phyloP scores from a whole-genome alignment of 2,888 invertebrate genomes.

The Idaea dimidiata region DNA sequence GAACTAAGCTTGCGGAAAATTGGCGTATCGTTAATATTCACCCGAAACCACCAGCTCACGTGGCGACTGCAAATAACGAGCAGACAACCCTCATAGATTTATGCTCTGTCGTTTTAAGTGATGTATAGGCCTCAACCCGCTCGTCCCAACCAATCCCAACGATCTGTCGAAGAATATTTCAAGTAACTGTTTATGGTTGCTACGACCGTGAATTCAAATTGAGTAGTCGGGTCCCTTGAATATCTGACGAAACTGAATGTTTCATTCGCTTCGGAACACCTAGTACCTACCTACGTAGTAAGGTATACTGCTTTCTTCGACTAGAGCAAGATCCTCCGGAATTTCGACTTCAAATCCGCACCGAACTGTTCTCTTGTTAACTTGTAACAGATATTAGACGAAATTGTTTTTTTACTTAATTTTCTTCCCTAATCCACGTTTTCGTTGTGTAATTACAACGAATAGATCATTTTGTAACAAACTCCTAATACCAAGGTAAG shows the following conservation, averaged over 20 bases:
- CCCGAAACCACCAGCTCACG: conserved; percentile 76
- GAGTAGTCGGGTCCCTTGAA: conserved; percentile 30
- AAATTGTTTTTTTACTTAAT: background rate
- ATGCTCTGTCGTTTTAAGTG: conserved; percentile 77
- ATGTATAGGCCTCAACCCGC: conserved; percentile 64
- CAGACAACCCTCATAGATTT: conserved; percentile 73
- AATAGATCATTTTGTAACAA: conserved; percentile 50
- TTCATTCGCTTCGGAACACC: conserved; percentile 3
- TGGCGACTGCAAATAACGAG: conserved; percentile 79
- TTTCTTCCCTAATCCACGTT: background rate
- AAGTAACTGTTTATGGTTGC: conserved; percentile 54
- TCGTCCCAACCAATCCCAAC: conserved; percentile 35
- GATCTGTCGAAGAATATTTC: conserved; percentile 61
- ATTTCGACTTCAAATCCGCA: background rate
- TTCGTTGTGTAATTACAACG: conserved; percentile 12
- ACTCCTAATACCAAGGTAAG: conserved; percentile 59
- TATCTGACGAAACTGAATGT: conserved; percentile 25
- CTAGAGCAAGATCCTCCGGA: background rate
- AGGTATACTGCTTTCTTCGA: background rate
- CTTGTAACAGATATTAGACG: background rate
- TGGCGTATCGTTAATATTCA: conserved; percentile 81
- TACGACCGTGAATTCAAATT: conserved; percentile 40
- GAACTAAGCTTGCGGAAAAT: conserved; percentile 78
- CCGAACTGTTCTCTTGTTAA: background rate
- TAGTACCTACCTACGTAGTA: background rate